Conservation (phyloP, 2,113 vertebrate species). For the Esox niger region DNA sequence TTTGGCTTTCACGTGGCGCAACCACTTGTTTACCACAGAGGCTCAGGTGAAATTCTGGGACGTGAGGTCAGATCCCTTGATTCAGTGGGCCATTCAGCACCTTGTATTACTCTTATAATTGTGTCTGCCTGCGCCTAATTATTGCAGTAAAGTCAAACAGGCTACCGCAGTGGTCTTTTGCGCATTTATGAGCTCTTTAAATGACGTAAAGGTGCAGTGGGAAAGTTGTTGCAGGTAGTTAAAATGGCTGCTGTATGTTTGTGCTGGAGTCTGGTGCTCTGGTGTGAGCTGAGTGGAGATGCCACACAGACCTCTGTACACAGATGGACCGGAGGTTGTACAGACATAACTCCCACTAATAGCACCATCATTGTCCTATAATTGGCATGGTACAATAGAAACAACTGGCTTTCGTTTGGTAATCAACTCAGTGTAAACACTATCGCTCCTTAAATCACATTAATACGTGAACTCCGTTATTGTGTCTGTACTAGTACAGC, state of each 20-base stretch:
- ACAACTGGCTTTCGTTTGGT: neutral
- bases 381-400: neutral
- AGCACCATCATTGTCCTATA: neutral
- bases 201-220: constrained; percentile 56
- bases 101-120: constrained; percentile 59
- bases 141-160: constrained; percentile 59
- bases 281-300: constrained; percentile 32
- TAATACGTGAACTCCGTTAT: neutral
- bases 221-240: constrained; percentile 43
- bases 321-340: neutral
- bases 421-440: neutral
- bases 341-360: neutral
- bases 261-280: constrained; percentile 6
- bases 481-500: neutral
- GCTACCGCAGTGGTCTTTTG: constrained; percentile 55
- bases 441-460: neutral
- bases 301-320: constrained; percentile 31
- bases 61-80: constrained; percentile 55
- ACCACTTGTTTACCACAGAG: constrained; percentile 50
- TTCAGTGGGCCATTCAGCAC: constrained; percentile 46
- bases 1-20: constrained; percentile 18
- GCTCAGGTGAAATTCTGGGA: constrained; percentile 19
- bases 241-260: constrained; percentile 49
- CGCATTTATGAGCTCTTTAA: constrained; percentile 61
- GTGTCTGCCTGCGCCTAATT: constrained; percentile 64